Base-by-base conservation (phyloP, 2,797 vertebrate species). In the Pipistrellus kuhlii region DNA sequence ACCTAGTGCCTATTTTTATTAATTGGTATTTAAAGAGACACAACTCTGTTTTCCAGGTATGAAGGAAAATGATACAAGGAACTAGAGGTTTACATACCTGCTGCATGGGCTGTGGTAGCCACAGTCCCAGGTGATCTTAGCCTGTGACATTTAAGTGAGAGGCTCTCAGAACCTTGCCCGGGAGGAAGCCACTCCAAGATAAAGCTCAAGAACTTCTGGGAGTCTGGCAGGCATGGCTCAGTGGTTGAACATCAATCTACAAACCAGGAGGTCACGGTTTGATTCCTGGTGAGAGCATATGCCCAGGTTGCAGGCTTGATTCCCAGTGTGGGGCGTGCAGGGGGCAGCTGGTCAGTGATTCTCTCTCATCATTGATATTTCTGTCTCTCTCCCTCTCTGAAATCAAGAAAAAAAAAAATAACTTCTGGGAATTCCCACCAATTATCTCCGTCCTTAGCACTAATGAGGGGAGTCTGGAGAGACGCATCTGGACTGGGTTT, bases 191-290 rank as follows among this genome's bases (percentile, higher is more conserved):
- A 59, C 44, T 85, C 38, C 11, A n/a, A 48, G 68, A 10, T 68
- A 75, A 68, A 92, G 69, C 35, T 84, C 69, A 80, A 92, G 66
- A 82, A 30, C 25, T 51, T 92, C 55, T 80, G 83, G 69, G 38
- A 93, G 27, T 62, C 25, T 5, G 12, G 59, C 59, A 2, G 27
- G 59, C 12, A 14, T 62, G 59, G 59, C 59, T 62, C 59, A 62
- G 59, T 14, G 27, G 25, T 30, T 62, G 59, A 62, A 12, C 27
- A 62, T 30, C 59, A 62, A 14, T 27, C 27, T 62, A 62, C 27
- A 62, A 62, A 62, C 59, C 27, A 30, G 59, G 59, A 30, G 59
- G 59, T 30, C 59, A 62, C 30, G 57, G 25, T 59, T 59, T 13
- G 25, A 59, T 27, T 30, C 6, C 59, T 30, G 27, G 59, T 62